These are phyloP conservation scores for Orius laevigatus DNA, from an alignment of 1,140 invertebrate species.

Conservation along the genomic window DNA sequence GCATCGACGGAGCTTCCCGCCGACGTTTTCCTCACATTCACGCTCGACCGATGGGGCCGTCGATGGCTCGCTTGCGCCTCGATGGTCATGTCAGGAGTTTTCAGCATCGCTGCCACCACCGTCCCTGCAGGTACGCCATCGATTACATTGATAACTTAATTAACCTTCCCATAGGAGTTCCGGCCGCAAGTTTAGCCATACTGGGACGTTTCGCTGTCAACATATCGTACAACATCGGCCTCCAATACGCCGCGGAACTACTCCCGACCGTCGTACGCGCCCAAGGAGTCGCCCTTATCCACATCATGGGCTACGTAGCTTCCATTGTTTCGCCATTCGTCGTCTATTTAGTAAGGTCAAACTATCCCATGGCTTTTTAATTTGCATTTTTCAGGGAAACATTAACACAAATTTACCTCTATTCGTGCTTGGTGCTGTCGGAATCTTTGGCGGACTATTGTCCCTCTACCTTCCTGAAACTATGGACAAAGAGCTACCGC, in stretches of 20 bases:
- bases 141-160: background rate
- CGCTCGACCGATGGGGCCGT: conserved; percentile 64
- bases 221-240: conserved; percentile 74
- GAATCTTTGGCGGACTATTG: conserved; percentile 51
- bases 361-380: background rate
- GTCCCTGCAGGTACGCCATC: conserved; percentile 43
- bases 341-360: conserved; percentile 50
- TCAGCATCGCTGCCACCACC: conserved; percentile 54
- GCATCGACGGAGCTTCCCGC: conserved; percentile 67
- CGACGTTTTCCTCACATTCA: conserved; percentile 60
- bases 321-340: conserved; percentile 67
- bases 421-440: conserved; percentile 52
- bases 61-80: conserved; percentile 67
- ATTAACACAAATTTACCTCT: conserved; percentile 51
- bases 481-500: conserved; percentile 60
- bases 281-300: conserved; percentile 65
- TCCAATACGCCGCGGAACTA: conserved; percentile 75
- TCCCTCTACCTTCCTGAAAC: conserved; percentile 69
- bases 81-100: conserved; percentile 60
- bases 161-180: conserved; percentile 38
- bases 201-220: conserved; percentile 67
- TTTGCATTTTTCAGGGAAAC: conserved; percentile 35
- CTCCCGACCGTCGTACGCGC: conserved; percentile 71
- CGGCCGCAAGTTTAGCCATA: conserved; percentile 53
- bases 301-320: conserved; percentile 71